phyloP scores from a whole-genome alignment of 2,113 vertebrate species.

The Hiodon alosoides region DNA sequence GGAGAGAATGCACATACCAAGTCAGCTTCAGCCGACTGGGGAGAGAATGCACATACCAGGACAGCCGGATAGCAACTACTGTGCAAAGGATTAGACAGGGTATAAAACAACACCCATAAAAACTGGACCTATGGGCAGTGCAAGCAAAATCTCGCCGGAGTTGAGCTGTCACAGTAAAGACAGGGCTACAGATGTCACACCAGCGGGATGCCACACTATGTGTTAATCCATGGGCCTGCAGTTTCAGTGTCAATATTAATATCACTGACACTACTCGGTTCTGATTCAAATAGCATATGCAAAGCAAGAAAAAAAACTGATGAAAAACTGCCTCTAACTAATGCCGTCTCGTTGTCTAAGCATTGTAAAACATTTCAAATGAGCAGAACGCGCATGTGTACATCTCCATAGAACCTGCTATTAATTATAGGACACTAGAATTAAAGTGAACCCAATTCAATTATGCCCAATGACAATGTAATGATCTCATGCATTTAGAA shows the following conservation, averaged over 20 bases:
- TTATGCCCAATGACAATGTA: constrained; percentile 26
- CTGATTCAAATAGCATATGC: too few species aligned
- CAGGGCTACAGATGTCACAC: neutral
- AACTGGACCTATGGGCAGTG: too few species aligned
- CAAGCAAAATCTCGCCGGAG: too few species aligned
- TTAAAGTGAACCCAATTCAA: constrained; percentile 25
- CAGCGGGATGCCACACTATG: neutral
- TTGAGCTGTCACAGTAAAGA: too few species aligned
- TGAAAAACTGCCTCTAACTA: neutral
- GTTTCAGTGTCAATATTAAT: too few species aligned
- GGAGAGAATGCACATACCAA: too few species aligned
- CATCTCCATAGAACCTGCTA: constrained; percentile 10
- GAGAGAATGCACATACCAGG: too few species aligned
- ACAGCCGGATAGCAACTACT: too few species aligned
- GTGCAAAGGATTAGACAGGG: too few species aligned
- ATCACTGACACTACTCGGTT: too few species aligned
- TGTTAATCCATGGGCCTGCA: neutral
- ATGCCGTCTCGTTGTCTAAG: neutral
- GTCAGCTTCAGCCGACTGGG: too few species aligned
- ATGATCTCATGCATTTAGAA: constrained; percentile 37
- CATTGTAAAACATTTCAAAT: neutral
- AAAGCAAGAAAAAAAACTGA: neutral
- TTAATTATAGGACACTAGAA: constrained; percentile 26
- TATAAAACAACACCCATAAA: too few species aligned
- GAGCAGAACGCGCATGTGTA: neutral